Percentiles rank a stretch among this genome's conserved stretches.
Conservation (phyloP, 2,113 vertebrate species). For the Misgurnus mizolepis region DNA sequence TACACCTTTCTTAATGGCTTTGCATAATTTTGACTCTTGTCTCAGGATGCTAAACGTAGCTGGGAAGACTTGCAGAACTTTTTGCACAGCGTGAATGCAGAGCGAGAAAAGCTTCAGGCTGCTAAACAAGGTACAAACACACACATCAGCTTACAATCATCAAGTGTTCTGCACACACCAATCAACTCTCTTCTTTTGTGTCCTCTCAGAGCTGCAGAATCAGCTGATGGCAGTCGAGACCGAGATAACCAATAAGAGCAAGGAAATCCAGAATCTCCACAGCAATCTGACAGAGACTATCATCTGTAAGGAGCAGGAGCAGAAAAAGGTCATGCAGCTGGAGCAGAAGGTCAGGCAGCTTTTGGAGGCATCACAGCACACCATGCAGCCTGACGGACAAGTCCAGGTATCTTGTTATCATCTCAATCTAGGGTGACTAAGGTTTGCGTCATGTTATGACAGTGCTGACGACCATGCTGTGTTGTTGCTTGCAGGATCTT, state of each 20-base stretch:
- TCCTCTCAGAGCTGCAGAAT: conserved; percentile 83
- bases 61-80: conserved; percentile 95
- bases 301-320: conserved; percentile 90
- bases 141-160: not conserved
- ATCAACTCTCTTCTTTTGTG: not conserved
- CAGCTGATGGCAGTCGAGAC: conserved; percentile 86
- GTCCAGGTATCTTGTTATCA: conserved; percentile 70
- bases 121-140: conserved; percentile 80
- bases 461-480: conserved; percentile 42
- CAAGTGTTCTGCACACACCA: not conserved
- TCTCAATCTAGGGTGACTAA: too few relatives aligned
- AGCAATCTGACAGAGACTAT: conserved; percentile 89
- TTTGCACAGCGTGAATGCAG: conserved; percentile 85
- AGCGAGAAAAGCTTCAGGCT: conserved; percentile 82
- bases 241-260: conserved; percentile 78
- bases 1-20: not conserved
- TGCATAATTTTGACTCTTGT: conserved; percentile 53
- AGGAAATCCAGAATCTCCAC: conserved; percentile 92
- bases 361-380: conserved; percentile 88
- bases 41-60: conserved; percentile 89
- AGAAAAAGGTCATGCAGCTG: conserved; percentile 85
- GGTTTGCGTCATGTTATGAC: not conserved
- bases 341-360: conserved; percentile 89
- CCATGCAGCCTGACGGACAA: conserved; percentile 79
- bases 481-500: conserved; percentile 82